phyloP scores from a whole-genome alignment of 2,888 invertebrate genomes.

The Dryococelus australis region DNA sequence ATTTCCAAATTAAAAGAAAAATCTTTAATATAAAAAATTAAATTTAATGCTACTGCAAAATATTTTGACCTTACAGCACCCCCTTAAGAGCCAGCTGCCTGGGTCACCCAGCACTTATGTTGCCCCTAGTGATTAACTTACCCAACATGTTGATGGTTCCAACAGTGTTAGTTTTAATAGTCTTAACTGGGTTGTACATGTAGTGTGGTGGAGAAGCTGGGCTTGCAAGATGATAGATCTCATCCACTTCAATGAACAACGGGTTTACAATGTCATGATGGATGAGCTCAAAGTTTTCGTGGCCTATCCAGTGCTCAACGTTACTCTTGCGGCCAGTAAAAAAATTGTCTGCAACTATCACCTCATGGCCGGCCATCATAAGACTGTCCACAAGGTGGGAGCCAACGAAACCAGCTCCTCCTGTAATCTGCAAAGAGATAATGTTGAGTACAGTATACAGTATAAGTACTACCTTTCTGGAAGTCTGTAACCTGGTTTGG shows the following conservation, averaged over 20 bases:
- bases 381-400: conserved; percentile 96
- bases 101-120: too few species aligned
- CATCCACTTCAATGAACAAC: conserved; percentile 94
- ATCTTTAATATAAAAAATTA: too few species aligned
- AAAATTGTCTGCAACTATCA: conserved; percentile 97
- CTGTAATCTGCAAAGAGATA: conserved; percentile 74
- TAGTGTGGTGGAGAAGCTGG: conserved; percentile 99
- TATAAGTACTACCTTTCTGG: too few species aligned
- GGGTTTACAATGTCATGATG: conserved; percentile 99
- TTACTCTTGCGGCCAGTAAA: conserved; percentile 97
- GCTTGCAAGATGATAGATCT: conserved; percentile 98
- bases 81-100: too few species aligned
- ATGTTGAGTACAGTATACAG: background rate
- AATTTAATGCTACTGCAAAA: too few species aligned
- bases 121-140: conserved; percentile 54
- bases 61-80: too few species aligned
- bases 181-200: conserved; percentile 99
- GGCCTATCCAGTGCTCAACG: conserved; percentile 98
- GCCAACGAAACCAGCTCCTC: conserved; percentile 99
- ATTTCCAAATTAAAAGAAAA: too few species aligned
- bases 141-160: conserved; percentile 94
- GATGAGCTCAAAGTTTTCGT: conserved; percentile 97
- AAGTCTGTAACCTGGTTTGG: background rate
- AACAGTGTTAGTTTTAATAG: conserved; percentile 97
- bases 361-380: conserved; percentile 95